Percentiles rank a stretch among this genome's conserved stretches.
These are phyloP conservation scores for Neoitamus cyanurus DNA, from an alignment of 2,888 invertebrate species.

Conservation along the genomic window DNA sequence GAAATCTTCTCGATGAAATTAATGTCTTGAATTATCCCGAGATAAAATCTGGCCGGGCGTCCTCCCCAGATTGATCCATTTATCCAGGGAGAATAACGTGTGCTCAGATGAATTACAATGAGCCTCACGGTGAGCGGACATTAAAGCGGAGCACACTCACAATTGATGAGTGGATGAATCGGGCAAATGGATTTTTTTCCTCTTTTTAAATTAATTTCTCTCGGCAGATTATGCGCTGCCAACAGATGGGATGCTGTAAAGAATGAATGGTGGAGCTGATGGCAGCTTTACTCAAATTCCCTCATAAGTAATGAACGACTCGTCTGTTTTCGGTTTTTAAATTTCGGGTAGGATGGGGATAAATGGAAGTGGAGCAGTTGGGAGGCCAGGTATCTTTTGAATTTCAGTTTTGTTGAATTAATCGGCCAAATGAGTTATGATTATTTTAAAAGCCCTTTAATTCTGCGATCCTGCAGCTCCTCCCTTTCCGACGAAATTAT, in stretches of 20 bases:
- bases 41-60: not conserved
- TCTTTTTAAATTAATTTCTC: not conserved
- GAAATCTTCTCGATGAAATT: not conserved
- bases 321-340: not conserved
- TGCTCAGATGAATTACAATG: slow-evolving; percentile 9
- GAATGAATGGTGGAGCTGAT: not conserved
- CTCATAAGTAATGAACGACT: not conserved
- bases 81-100: not conserved
- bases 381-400: not conserved
- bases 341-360: not conserved
- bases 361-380: not conserved
- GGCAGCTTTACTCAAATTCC: not conserved
- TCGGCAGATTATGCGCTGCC: not conserved
- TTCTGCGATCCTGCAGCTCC: not conserved
- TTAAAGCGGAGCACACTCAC: not conserved
- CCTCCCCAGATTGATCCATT: not conserved
- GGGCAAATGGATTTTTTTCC: not conserved
- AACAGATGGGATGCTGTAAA: not conserved
- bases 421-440: not conserved
- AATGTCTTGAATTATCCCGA: slow-evolving; percentile 28
- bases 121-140: not conserved
- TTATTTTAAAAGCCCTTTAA: not conserved
- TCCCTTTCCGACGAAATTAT: not conserved
- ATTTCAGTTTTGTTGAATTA: not conserved
- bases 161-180: not conserved